These are phyloP conservation scores for Drosophila kohkoa DNA, from an alignment of 1,140 invertebrate genomes.

Conservation along the genomic window DNA sequence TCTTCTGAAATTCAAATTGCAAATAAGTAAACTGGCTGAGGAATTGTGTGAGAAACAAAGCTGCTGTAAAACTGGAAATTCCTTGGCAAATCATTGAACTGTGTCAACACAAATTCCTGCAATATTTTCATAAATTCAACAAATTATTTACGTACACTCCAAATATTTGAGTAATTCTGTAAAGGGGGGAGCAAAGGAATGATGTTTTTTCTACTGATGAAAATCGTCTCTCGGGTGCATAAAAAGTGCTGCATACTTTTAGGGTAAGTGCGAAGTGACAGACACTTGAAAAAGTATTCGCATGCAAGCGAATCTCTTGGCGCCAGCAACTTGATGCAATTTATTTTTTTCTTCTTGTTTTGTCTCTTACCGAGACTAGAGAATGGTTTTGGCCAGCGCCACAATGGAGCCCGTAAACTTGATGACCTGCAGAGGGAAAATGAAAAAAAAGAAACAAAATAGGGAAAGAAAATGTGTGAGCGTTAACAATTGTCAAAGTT, in stretches of 20 bases:
- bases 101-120: not conserved
- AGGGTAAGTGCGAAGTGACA: conserved; percentile 32
- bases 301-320: conserved; percentile 3
- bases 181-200: not conserved
- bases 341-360: not conserved
- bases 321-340: not conserved
- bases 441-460: not conserved
- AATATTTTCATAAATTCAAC: not conserved
- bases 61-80: not conserved
- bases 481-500: not conserved
- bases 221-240: not conserved
- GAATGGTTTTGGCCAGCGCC: conserved; percentile 69
- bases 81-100: not conserved
- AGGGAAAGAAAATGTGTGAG: not conserved
- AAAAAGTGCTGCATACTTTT: conserved; percentile 52
- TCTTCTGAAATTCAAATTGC: conserved; percentile 10
- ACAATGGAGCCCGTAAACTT: conserved; percentile 76
- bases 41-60: not conserved
- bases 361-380: conserved; percentile 31
- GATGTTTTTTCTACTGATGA: not conserved
- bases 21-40: not conserved
- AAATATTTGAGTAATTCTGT: not conserved
- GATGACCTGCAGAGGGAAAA: conserved; percentile 40
- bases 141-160: conserved; percentile 1
- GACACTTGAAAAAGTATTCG: conserved; percentile 13